Base-by-base conservation (phyloP, 2,797 vertebrate genomes). In the Zenarchopterus dispar region DNA sequence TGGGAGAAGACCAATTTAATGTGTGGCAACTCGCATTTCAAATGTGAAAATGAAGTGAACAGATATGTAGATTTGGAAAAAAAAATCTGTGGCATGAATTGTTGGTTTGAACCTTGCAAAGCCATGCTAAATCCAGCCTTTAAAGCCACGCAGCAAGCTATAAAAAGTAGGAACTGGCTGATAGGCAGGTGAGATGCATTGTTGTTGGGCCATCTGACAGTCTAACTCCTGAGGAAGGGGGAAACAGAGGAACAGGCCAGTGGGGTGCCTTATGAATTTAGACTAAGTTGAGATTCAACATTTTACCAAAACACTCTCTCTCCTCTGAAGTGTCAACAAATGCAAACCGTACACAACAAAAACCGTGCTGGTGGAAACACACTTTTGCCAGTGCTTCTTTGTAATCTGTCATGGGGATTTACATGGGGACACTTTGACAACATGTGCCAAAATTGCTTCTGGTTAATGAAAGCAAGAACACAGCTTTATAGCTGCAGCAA, bases 181-280 rank as follows among this genome's bases (percentile, higher is more conserved):
- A 90, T 90, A 84, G 78, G 78, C 84, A 80, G 81, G 77, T 66
- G 70, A 81, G 82, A 80, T 70, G 84, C 80, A 89, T 89, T 92
- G 91, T 92, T 88, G 88, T 90, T 75, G 61, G 73, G 83, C 90
- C 85, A 92, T 91, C 88, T 93, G 88, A 92, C 84, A 88, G 90
- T 85, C 85, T 74, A 87, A 87, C 80, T 79, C 73, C 11, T 39
- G 74, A 86, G 83, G 75, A 80, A 74, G 62, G 59, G 68, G 79
- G 78, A 88, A 86, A 90, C 81, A 87, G 80, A 82, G 86, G 74
- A 85, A 74, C 56, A 18, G 54, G 62, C 71, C 85, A 76, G 87
- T 69, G 75, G 88, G 89, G 89, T 88, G 90, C 90, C 91, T 91
- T 89, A 88, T 91, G 90, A 93, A 92, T 91, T 92, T 91, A 91